These are phyloP conservation scores for Myripristis jacobus DNA, from an alignment of 2,797 vertebrate species.

Conservation along the genomic window DNA sequence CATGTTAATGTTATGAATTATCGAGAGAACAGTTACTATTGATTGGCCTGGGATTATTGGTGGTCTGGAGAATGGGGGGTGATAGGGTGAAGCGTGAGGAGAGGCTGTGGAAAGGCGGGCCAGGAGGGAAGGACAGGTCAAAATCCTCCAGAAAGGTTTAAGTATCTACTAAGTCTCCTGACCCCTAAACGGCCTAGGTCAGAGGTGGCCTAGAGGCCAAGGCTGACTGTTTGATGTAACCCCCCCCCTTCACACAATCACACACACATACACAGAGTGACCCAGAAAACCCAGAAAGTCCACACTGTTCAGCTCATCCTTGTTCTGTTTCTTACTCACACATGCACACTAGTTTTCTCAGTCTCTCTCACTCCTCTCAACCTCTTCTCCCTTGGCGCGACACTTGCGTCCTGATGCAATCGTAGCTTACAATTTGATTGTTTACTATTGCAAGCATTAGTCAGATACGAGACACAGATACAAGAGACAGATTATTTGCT, in stretches of 20 bases:
- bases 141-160: conserved; percentile 80
- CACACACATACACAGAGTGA: conserved; percentile 1
- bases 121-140: conserved; percentile 75
- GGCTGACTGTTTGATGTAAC: conserved; percentile 62
- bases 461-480: conserved; percentile 73
- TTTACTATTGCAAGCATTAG: conserved; percentile 74
- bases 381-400: conserved; percentile 18
- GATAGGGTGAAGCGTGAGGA: conserved; percentile 51
- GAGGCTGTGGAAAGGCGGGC: conserved; percentile 47
- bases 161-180: conserved; percentile 81
- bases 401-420: conserved; percentile 36
- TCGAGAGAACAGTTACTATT: conserved; percentile 90
- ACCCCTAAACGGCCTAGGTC: conserved; percentile 78
- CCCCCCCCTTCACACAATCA: conserved; percentile 18
- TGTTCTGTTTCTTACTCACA: neutral
- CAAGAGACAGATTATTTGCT: conserved; percentile 69
- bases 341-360: conserved; percentile 40
- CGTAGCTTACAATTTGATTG: conserved; percentile 50
- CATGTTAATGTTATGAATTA: conserved; percentile 93
- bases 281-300: neutral
- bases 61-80: conserved; percentile 70
- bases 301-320: conserved; percentile 5
- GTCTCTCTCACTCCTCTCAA: conserved; percentile 3
- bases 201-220: conserved; percentile 77
- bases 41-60: conserved; percentile 86